A percentile compares a stretch with the other conserved stretches of the same genome.
Conservation (phyloP, 2,888 invertebrate species). For the Eupithecia dodoneata region DNA sequence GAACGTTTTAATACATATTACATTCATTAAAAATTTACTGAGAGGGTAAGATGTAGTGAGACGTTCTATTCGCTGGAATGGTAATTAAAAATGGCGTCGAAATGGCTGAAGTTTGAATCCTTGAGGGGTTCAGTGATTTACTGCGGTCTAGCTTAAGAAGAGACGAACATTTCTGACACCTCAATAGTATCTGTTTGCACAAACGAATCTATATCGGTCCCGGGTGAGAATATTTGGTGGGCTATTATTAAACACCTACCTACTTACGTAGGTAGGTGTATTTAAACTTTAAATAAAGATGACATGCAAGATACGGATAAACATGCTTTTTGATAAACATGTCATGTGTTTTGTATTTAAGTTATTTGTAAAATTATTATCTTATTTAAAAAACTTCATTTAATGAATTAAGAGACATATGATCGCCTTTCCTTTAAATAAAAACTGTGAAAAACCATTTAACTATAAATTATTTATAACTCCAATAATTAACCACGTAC, state of each 20-base stretch:
- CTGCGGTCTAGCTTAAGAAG: constrained; percentile 8
- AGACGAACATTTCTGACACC: constrained; percentile 4
- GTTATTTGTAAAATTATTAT: neutral
- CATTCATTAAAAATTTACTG: constrained; percentile 12
- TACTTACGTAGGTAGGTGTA: neutral
- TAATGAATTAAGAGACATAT: neutral
- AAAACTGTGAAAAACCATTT: constrained; percentile 4
- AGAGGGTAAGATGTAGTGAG: neutral
- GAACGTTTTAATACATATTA: constrained; percentile 23
- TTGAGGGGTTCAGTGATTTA: constrained; percentile 15
- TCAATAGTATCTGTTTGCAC: neutral
- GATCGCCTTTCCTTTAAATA: neutral
- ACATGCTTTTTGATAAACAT: too few relatives aligned
- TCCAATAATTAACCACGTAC: constrained; percentile 18
- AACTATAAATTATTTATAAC: neutral
- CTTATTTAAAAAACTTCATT: neutral
- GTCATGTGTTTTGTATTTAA: neutral
- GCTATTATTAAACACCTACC: neutral
- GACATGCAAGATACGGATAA: neutral
- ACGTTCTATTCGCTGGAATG: neutral
- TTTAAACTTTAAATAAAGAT: neutral
- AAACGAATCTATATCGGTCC: neutral
- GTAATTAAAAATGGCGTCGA: constrained; percentile 24
- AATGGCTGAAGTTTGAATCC: constrained; percentile 21
- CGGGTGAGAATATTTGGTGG: neutral